Evolutionary conservation across 2,113 vertebrate species (phyloP), one percentile per base, ranked within the genome.

Genomic region (Zosterops lateralis): DNA sequence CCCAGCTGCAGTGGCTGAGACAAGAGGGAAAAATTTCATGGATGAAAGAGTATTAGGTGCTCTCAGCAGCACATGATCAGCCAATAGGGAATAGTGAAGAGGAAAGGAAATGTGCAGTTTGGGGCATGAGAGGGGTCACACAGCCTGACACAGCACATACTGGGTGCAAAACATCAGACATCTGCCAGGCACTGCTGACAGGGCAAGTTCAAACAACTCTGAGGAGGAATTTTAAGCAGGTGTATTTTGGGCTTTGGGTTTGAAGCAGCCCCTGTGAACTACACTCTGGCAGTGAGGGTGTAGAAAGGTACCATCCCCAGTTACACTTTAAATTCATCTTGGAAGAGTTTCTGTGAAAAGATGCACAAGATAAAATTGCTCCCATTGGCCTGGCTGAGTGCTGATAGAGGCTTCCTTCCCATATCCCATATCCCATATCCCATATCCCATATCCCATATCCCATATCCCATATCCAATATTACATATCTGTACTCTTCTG

Each of bases 341-440:
- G 36, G 62, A 61, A 57, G 12, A 18, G 13, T 70, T 47, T 86
- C 76, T 81, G 29, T 29, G 31, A 64, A 65, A 92, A 79, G n/a
- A 31, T 16, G 31, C 25, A 17, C 11, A 21, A 32, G 26, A 84
- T 13, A 60, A 60, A 73, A 51, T 7, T 8, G 32, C 3, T 8
- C 11, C 10, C 26, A 2, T 0, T 44, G 61, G 17, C 28, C 31
- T 0, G 0, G 6, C 65, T 61, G 36, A 48, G 32, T 51, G 32
- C 16, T 6, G 3, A 6, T 31, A 36, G 12, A 75, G 53, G 36
- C 12, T 73, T 60, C 80, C 10, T 12, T 38, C 38, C 38, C 12
- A 38, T 38, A 53, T 44, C 36, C 32, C n/a, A n/a, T n/a, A 21
- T 3, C 36, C 36, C 36, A 38, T 38, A 38, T 38, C 36, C 36